Conservation (phyloP, 2,113 vertebrate genomes). For the Urocynchramus pylzowi region DNA sequence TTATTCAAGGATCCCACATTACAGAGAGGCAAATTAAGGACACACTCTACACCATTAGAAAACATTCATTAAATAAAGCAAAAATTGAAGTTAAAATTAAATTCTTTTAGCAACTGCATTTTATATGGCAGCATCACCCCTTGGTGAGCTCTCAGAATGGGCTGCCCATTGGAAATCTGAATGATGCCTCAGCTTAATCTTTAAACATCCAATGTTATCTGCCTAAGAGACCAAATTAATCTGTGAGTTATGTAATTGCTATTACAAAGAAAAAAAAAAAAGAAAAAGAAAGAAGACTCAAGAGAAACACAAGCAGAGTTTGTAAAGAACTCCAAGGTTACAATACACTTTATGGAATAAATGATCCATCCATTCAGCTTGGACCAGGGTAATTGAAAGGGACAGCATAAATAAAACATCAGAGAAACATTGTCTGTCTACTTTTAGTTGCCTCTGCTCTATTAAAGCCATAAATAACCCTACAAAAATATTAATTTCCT, state of each 20-base stretch:
- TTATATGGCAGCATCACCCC: background rate
- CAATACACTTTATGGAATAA: background rate
- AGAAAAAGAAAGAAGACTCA: background rate
- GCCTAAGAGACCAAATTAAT: background rate
- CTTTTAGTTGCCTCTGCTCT: background rate
- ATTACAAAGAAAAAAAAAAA: background rate
- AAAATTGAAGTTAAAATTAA: slow-evolving; percentile 15
- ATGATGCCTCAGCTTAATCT: background rate
- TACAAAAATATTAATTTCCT: background rate
- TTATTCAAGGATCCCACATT: background rate
- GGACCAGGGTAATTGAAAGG: background rate
- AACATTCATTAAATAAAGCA: background rate
- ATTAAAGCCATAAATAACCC: background rate
- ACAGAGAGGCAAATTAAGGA: background rate
- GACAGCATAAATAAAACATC: background rate
- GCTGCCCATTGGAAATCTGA: background rate
- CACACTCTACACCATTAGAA: background rate
- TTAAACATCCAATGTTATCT: background rate
- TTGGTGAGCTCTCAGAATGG: background rate
- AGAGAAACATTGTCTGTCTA: background rate
- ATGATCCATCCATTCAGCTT: background rate
- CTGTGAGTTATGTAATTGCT: background rate
- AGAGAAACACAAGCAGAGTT: background rate
- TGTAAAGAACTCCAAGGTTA: background rate
- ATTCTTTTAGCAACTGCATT: background rate